Conservation (phyloP, 1,140 invertebrate genomes). For the Luehdorfia chinensis region DNA sequence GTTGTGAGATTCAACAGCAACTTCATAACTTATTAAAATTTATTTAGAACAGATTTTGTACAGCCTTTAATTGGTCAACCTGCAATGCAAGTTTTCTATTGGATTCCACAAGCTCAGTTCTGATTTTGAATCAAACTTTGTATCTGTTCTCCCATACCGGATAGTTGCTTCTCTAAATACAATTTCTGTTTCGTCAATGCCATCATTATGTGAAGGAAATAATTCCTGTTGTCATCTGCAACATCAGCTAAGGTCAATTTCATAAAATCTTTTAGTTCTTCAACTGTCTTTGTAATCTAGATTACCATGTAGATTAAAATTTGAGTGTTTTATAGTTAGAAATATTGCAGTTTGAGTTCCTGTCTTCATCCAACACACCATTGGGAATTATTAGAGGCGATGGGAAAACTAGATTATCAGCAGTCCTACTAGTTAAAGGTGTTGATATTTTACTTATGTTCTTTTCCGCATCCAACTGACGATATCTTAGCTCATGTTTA, state of each 20-base stretch:
- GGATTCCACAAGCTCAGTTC: constrained; percentile 58
- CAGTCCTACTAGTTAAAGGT: constrained; percentile 43
- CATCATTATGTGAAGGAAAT: constrained; percentile 68
- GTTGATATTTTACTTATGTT: constrained; percentile 65
- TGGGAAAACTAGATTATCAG: constrained; percentile 45
- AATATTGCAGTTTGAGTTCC: constrained; percentile 33
- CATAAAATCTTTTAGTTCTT: constrained; percentile 73
- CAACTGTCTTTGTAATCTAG: constrained; percentile 42
- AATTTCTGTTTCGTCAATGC: constrained; percentile 69
- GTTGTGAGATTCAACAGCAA: background rate
- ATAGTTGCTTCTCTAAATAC: constrained; percentile 67
- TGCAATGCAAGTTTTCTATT: constrained; percentile 67
- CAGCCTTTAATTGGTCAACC: constrained; percentile 63
- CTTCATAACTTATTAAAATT: constrained; percentile 3
- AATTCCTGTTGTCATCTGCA: constrained; percentile 63
- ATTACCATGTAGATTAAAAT: constrained; percentile 22
- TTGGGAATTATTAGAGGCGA: constrained; percentile 51
- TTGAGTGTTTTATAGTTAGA: constrained; percentile 36
- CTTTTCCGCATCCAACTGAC: constrained; percentile 51
- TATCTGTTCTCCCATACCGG: constrained; percentile 53
- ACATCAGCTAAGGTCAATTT: constrained; percentile 60
- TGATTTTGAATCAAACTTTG: constrained; percentile 55
- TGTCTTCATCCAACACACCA: constrained; percentile 41
- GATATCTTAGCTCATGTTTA: constrained; percentile 41
- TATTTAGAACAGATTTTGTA: constrained; percentile 35